Conservation (phyloP, 1,140 invertebrate species). For the Drosophila murphyi region DNA sequence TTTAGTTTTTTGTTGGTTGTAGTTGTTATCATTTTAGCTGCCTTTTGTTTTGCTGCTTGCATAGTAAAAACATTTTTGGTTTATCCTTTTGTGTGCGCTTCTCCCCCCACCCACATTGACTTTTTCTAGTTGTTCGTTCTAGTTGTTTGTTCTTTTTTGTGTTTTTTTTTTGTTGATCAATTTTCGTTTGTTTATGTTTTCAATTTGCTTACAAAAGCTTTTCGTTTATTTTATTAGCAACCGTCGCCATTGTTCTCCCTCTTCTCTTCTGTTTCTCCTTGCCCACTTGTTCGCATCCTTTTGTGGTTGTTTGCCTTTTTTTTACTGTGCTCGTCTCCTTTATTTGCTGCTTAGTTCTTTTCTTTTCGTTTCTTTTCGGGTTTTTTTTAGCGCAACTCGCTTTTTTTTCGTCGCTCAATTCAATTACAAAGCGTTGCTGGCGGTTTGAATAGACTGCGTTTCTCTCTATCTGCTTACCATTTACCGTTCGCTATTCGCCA, state of each 20-base stretch:
- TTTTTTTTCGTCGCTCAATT: slow-evolving; percentile 75
- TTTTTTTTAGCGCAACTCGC: slow-evolving; percentile 55
- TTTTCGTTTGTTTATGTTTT: slow-evolving; percentile 83
- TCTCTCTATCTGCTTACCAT: slow-evolving; percentile 34
- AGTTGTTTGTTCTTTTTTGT: slow-evolving; percentile 11
- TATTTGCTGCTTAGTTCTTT: slow-evolving; percentile 9
- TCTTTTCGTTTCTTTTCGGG: slow-evolving; percentile 28
- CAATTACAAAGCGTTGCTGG: slow-evolving; percentile 65
- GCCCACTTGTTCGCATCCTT: slow-evolving; percentile 35
- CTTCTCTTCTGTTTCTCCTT: slow-evolving; percentile 1
- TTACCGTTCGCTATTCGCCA: neutral
- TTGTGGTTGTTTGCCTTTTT: slow-evolving; percentile 58
- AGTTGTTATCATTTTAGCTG: slow-evolving; percentile 51
- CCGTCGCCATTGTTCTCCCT: slow-evolving; percentile 61
- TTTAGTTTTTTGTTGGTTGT: slow-evolving; percentile 36
- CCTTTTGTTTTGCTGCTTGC: slow-evolving; percentile 51
- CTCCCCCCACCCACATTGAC: slow-evolving; percentile 2
- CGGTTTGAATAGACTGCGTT: slow-evolving; percentile 28
- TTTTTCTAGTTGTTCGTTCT: slow-evolving; percentile 44
- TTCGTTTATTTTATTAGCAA: slow-evolving; percentile 81
- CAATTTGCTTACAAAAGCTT: slow-evolving; percentile 83
- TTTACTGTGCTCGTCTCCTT: neutral
- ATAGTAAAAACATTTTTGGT: slow-evolving; percentile 56
- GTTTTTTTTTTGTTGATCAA: slow-evolving; percentile 64
- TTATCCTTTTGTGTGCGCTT: slow-evolving; percentile 54